Base-by-base conservation (phyloP, 2,888 invertebrate species). In the Dynastes hyllus region DNA sequence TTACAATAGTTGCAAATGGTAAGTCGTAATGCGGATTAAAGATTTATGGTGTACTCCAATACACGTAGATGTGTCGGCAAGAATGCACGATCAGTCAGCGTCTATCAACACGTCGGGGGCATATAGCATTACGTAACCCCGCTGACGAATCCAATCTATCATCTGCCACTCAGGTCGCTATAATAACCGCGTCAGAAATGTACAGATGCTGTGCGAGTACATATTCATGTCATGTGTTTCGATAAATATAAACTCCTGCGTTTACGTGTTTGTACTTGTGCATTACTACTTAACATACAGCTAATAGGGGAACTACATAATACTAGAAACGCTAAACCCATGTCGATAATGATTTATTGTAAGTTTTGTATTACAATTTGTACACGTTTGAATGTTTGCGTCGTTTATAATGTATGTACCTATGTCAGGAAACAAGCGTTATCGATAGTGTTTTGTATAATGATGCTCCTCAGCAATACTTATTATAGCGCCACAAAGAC, bases 71-170 rank as follows among this genome's bases (percentile, higher is more conserved):
- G 79, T 81, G 83, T 82, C 78, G 45, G 78, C 79, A 78, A 80
- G 81, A 82, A 82, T 75, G 79, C 65, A 71, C 81, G 82, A 84
- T 84, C 84, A 81, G 83, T 84, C 85, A 84, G 82, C 83, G 83
- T 83, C 84, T 81, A 83, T 84, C 84, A 76, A 53, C 65, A 78
- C 81, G 81, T 79, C 81, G 70, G 80, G 81, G 81, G 82, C 80
- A 81, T 76, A 79, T 77, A 40, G 78, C 80, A 82, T 81, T 83
- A 82, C 80, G 78, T 77, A 80, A 80, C 81, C 77, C 75, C 77
- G 79, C 81, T 81, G 82, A 83, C 82, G 82, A 83, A 82, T 75
- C 81, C 82, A 83, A 84, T 84, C 82, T 81, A 84, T 84, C 84
- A 84, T 81, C 81, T 84, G 83, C 80, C 83, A 81, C 80, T 82